Base-by-base conservation (phyloP, 2,888 invertebrate genomes). In the Stegophylla sp. region DNA sequence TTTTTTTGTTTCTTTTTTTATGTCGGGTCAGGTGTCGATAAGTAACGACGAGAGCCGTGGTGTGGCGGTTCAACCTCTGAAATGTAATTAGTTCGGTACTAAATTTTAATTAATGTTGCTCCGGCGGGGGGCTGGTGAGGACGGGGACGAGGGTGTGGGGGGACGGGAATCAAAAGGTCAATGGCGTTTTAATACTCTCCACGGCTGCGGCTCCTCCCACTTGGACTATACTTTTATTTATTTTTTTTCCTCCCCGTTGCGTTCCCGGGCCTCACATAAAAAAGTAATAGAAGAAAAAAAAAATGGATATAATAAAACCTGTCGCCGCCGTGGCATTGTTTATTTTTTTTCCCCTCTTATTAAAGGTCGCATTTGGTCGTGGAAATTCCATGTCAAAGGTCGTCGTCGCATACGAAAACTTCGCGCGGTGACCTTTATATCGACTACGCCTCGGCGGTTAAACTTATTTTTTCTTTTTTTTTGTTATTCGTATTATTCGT, bases 41-140 rank as follows among this genome's bases (percentile, higher is more conserved):
- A 79, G 79, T 61, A 69, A 79, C 79, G 69, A 79, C 79, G 69
- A 79, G 53, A 77, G 51, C 67, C n/a, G n/a, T n/a, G n/a, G n/a
- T n/a, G n/a, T 69, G 34, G 48, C 15, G 69, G 71, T 20, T 53
- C 20, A 75, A 66, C 53, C 76, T 77, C 77, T 69, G 48, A 71
- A 79, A 71, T 79, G 79, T 79, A 79, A 79, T 79, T 79, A 79
- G 79, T 71, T 48, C 34, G 61, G 59, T 71, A 51, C 61, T 79
- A 79, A 79, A 79, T 79, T 79, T 79, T 79, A 79, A 79, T 71
- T 79, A 79, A 79, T 61, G 79, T 71, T 71, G 71, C 15, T 17
- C 28, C 26, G 10, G 9, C n/a, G 61, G 9, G 23, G 1, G 79
- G 71, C 26, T 15, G 45, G 12, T n/a, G n/a, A n/a, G n/a, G n/a